phyloP scores from a whole-genome alignment of 2,888 invertebrate species.

The Trilocha varians region DNA sequence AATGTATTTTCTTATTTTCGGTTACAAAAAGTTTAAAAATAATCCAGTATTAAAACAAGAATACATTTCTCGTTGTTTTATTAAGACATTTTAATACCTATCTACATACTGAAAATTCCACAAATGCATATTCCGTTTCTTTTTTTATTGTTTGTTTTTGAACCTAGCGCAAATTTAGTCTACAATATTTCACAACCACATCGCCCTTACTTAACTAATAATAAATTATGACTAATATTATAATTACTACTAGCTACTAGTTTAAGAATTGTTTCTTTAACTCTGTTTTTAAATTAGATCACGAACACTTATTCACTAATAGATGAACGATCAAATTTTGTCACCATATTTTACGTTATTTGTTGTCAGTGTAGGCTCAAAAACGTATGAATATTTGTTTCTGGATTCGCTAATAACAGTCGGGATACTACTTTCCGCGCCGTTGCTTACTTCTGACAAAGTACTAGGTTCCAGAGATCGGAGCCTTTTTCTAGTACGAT shows the following conservation, averaged over 20 bases:
- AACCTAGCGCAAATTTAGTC: no score
- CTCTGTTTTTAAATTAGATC: not conserved
- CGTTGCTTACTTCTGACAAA: not conserved
- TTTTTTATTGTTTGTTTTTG: no score
- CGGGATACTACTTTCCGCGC: not conserved
- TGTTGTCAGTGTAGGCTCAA: slow-evolving; percentile 24
- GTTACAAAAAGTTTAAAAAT: no score
- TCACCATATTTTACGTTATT: slow-evolving; percentile 60
- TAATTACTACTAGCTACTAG: not conserved
- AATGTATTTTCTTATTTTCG: no score
- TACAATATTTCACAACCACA: no score
- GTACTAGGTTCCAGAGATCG: slow-evolving; percentile 1
- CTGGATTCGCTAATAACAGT: not conserved
- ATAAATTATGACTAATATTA: slow-evolving; percentile 5
- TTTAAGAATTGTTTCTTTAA: no score
- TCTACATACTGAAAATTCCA: no score
- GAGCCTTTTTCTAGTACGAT: slow-evolving; percentile 22
- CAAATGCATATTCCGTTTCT: no score
- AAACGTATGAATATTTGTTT: not conserved
- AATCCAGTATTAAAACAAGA: no score
- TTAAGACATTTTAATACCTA: no score
- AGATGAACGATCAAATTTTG: slow-evolving; percentile 27
- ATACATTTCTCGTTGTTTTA: no score
- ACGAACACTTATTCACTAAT: not conserved
- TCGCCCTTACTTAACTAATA: no score